Conservation (phyloP, 2,797 vertebrate genomes). For the Emydoidea blandingii region DNA sequence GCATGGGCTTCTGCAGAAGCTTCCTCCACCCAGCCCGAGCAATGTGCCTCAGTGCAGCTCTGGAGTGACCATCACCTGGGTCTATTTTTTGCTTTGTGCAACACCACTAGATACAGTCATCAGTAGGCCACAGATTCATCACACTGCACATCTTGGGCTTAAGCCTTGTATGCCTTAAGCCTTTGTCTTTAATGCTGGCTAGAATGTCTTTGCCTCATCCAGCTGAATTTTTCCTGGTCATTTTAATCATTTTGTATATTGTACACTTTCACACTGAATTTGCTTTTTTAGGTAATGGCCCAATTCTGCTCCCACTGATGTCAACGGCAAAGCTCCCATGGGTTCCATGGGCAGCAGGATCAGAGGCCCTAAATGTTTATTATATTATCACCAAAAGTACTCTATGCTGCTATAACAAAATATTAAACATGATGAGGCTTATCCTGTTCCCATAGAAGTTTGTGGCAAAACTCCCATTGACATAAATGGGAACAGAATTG, state of each 20-base stretch:
- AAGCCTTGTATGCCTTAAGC: neutral
- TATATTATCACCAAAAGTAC: neutral
- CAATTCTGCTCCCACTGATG: neutral
- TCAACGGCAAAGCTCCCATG: neutral
- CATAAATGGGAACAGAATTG: neutral
- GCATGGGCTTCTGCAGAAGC: neutral
- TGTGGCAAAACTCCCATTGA: neutral
- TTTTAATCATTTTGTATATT: neutral
- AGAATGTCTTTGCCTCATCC: neutral
- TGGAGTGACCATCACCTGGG: neutral
- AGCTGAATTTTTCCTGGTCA: neutral
- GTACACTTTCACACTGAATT: neutral
- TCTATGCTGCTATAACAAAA: neutral
- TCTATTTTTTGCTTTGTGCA: neutral
- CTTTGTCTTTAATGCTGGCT: neutral
- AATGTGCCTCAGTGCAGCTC: neutral
- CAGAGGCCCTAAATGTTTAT: neutral
- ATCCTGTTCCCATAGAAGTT: neutral
- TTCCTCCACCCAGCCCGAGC: neutral
- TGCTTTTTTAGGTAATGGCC: neutral
- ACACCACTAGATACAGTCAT: neutral
- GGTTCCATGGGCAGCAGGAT: neutral
- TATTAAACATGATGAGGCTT: neutral
- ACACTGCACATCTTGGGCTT: neutral
- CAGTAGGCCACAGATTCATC: accelerated